Conservation (phyloP, 2,797 vertebrate genomes). For the Sebastes matsubarae region DNA sequence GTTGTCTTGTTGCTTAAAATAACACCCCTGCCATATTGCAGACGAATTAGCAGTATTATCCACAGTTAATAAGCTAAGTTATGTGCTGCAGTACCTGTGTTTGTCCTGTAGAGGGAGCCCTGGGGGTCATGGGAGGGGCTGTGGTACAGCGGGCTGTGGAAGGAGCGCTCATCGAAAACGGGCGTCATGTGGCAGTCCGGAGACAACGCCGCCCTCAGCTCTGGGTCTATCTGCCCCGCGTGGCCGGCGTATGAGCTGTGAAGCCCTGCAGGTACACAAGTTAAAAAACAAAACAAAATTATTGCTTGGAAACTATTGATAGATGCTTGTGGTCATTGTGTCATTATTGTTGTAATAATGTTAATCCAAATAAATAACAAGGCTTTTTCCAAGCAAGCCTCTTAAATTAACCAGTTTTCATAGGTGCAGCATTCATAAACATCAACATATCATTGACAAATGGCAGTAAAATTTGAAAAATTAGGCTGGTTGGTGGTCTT, state of each 20-base stretch:
- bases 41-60: accelerated
- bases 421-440: neutral
- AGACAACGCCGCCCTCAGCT: conserved; percentile 87
- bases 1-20: neutral
- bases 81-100: conserved; percentile 78
- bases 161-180: conserved; percentile 93
- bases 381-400: neutral
- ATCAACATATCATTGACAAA: neutral
- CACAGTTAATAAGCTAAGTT: no score
- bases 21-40: neutral
- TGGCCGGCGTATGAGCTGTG: conserved; percentile 94
- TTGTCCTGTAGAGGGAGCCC: conserved; percentile 86
- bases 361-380: no score
- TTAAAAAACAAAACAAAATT: neutral
- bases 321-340: neutral
- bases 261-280: conserved; percentile 81
- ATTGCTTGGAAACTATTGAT: neutral
- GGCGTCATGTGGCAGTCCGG: conserved; percentile 94
- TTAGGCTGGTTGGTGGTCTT: no score
- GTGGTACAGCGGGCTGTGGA: conserved; percentile 93
- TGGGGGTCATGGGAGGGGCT: conserved; percentile 89
- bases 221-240: conserved; percentile 90
- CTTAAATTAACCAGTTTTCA: neutral
- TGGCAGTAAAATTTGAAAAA: neutral
- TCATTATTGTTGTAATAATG: no score